A percentile compares a stretch with the other conserved stretches of the same genome.
phyloP scores from a whole-genome alignment of 2,888 invertebrate species.

The Limenitis camilla region DNA sequence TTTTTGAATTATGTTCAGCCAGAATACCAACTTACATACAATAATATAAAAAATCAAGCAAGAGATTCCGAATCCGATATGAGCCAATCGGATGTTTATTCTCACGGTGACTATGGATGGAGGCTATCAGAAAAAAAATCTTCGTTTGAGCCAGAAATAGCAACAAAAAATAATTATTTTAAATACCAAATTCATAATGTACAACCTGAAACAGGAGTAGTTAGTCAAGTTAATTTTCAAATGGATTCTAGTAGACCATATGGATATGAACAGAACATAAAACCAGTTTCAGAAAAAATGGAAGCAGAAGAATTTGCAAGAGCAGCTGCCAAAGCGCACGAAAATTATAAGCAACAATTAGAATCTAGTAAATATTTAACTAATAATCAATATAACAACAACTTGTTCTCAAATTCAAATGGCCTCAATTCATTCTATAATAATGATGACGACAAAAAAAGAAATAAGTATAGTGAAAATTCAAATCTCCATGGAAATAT shows the following conservation, averaged over 20 bases:
- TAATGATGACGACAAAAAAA: constrained; percentile 42
- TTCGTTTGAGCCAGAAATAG: constrained; percentile 37
- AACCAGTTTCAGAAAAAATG: constrained; percentile 46
- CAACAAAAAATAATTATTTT: constrained; percentile 38
- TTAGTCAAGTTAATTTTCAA: constrained; percentile 60
- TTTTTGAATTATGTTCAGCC: constrained; percentile 58
- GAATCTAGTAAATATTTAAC: constrained; percentile 37
- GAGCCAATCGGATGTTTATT: constrained; percentile 48
- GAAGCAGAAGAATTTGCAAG: constrained; percentile 62
- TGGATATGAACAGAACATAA: constrained; percentile 48
- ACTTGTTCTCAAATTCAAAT: constrained; percentile 23
- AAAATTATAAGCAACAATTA: constrained; percentile 53
- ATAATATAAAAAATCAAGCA: constrained; percentile 40
- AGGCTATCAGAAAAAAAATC: constrained; percentile 58
- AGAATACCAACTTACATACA: constrained; percentile 46
- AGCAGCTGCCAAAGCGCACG: constrained; percentile 62
- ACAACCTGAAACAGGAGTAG: constrained; percentile 43
- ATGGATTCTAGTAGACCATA: constrained; percentile 54
- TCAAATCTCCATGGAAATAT: constrained; percentile 36
- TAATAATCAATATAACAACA: constrained; percentile 32
- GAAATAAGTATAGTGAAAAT: constrained; percentile 40
- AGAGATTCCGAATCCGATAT: constrained; percentile 52
- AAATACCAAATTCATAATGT: constrained; percentile 42
- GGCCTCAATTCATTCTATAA: constrained; percentile 34
- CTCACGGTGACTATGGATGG: constrained; percentile 69